Base-by-base conservation (phyloP, 2,113 vertebrate genomes). In the Brevimyrus niger region DNA sequence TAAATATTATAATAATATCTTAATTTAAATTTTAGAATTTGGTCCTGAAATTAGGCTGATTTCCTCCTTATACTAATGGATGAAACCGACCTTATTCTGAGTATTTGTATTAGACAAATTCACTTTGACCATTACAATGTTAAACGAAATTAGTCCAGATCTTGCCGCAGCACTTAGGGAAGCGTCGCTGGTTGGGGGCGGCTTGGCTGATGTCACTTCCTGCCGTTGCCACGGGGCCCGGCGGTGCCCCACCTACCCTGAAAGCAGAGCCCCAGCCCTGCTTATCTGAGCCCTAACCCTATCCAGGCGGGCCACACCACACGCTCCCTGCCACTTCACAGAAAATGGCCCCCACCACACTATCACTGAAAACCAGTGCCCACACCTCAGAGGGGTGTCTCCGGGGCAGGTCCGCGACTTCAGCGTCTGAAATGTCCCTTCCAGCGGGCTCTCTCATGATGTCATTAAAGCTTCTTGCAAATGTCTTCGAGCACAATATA, bases 221-320 rank as follows among this genome's bases (percentile, higher is more conserved):
- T 27, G 83, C n/a, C 27, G 10, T n/a, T 38, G 23, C 21, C 51
- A 38, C 89, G 35, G 89, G 53, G 7, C n/a, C 31, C 17, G 15
- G 3, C 47, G 35, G 2, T 15, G 17, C 48, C 0, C 13, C 27
- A 7, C n/a, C 38, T 38, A 38, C 83, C 83, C 50, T 84, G 89
- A 73, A 51, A 73, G 53, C 17, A 11, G 38, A 86, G 53, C 38
- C n/a, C 15, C 27, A 42, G 31, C 55, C 83, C 13, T 19, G 65
- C 55, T 69, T 87, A 89, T 89, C 89, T 87, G 27, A 2, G 23
- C 38, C 48, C 89, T 9, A 87, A 87, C 80, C 89, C 89, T 76
- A 55, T 42, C 46, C 89, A 89, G 89, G 11, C 46, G 35, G 3
- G 10, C 58, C 85, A 86, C 42, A 11, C 83, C 42, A 51, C 17